Evolutionary conservation across 1,140 invertebrate genomes (phyloP).

Genomic region (Drosophila nannoptera): DNA sequence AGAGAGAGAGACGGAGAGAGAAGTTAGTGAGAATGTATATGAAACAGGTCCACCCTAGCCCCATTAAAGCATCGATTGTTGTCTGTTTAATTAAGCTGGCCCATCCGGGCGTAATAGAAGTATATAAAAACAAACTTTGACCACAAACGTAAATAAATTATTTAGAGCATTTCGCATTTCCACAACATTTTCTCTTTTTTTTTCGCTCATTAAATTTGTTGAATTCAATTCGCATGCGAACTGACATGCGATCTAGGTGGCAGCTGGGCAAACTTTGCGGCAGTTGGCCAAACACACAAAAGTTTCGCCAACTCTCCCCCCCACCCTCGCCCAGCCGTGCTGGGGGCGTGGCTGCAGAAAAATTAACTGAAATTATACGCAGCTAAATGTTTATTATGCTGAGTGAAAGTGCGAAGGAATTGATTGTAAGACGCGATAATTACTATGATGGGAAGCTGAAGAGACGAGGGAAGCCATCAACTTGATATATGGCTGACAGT

Average conservation of each 20-base stretch:
- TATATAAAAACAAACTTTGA: constrained; percentile 26
- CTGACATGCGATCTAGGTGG: constrained; percentile 10
- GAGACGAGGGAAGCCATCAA: not conserved
- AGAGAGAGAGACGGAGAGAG: constrained; percentile 19
- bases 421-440: constrained; percentile 18
- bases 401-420: constrained; percentile 18
- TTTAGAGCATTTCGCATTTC: constrained; percentile 42
- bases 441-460: not conserved
- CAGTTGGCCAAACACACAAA: constrained; percentile 45
- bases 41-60: not conserved
- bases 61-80: constrained; percentile 36
- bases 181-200: not conserved
- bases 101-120: constrained; percentile 10
- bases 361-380: constrained; percentile 62
- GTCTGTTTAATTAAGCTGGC: constrained; percentile 9
- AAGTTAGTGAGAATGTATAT: constrained; percentile 13
- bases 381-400: constrained; percentile 46
- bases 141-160: constrained; percentile 59
- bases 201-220: constrained; percentile 65
- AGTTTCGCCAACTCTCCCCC: constrained; percentile 46
- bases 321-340: constrained; percentile 11
- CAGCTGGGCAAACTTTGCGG: constrained; percentile 37
- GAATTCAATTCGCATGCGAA: constrained; percentile 10
- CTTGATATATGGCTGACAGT: not conserved
- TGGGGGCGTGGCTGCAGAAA: not conserved